Percentiles rank a stretch among this genome's conserved stretches.
Evolutionary conservation across 2,888 invertebrate genomes (phyloP).

Genomic region (Lepidochrysops patricia): DNA sequence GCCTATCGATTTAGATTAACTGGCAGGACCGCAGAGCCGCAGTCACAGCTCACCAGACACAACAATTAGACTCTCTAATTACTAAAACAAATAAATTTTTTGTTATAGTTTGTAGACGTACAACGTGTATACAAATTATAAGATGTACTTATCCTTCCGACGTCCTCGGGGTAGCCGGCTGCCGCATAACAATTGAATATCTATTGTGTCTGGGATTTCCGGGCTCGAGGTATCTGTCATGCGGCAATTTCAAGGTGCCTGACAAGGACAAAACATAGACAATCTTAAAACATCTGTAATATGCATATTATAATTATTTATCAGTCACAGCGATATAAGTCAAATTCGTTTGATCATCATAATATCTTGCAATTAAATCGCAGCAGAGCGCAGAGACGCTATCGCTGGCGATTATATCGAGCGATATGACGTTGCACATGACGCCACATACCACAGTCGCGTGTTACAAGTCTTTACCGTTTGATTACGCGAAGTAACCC

Average conservation of each 20-base stretch:
- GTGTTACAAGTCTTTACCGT: background rate
- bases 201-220: no score
- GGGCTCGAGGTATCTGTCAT: no score
- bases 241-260: no score
- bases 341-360: no score
- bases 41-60: constrained; percentile 68
- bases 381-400: background rate
- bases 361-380: background rate
- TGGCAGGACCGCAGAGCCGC: constrained; percentile 35
- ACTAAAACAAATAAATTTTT: constrained; percentile 35
- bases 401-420: background rate
- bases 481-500: background rate
- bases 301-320: background rate
- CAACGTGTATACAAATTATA: no score
- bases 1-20: constrained; percentile 8
- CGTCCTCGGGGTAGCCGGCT: no score
- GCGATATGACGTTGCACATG: background rate
- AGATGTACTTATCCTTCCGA: no score
- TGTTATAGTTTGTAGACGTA: no score
- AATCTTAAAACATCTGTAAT: no score
- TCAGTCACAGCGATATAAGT: no score
- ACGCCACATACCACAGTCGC: background rate
- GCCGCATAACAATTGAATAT: no score
- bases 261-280: no score
- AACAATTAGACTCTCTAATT: constrained; percentile 68